These are phyloP conservation scores for Leptogaster cylindrica DNA, from an alignment of 2,888 invertebrate species.

Conservation along the genomic window DNA sequence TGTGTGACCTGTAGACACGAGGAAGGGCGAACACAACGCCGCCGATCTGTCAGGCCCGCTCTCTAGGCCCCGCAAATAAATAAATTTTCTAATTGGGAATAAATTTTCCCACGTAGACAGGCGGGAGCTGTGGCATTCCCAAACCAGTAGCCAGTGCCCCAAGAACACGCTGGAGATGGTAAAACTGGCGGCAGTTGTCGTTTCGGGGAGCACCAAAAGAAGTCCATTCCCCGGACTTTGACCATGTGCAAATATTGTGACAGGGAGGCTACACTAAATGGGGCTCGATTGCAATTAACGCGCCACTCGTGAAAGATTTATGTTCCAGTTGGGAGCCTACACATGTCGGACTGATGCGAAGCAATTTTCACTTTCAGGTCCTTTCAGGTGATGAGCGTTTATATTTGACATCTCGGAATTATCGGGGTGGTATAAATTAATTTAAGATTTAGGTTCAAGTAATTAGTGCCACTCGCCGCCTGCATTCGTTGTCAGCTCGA, in stretches of 20 bases:
- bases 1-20: constrained; percentile 43
- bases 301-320: constrained; percentile 47
- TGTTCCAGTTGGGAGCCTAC: constrained; percentile 37
- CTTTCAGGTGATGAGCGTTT: constrained; percentile 38
- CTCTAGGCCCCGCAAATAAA: constrained; percentile 45
- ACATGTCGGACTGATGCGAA: constrained; percentile 26
- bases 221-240: constrained; percentile 29
- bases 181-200: constrained; percentile 21
- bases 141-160: constrained; percentile 23
- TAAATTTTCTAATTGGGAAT: constrained; percentile 49
- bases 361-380: constrained; percentile 38
- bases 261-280: constrained; percentile 44
- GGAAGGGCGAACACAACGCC: background rate
- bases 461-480: no score
- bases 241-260: constrained; percentile 46
- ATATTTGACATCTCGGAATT: constrained; percentile 15
- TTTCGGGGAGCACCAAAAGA: constrained; percentile 24
- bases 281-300: constrained; percentile 46
- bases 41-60: constrained; percentile 29
- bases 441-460: constrained; percentile 7
- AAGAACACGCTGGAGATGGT: constrained; percentile 9
- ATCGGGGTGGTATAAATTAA: constrained; percentile 9
- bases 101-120: constrained; percentile 46
- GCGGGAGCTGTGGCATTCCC: constrained; percentile 33
- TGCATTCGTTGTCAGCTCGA: no score